A percentile compares a stretch with the other conserved stretches of the same genome.
phyloP scores from a whole-genome alignment of 1,140 invertebrate genomes.

The Bombus haemorrhoidalis region DNA sequence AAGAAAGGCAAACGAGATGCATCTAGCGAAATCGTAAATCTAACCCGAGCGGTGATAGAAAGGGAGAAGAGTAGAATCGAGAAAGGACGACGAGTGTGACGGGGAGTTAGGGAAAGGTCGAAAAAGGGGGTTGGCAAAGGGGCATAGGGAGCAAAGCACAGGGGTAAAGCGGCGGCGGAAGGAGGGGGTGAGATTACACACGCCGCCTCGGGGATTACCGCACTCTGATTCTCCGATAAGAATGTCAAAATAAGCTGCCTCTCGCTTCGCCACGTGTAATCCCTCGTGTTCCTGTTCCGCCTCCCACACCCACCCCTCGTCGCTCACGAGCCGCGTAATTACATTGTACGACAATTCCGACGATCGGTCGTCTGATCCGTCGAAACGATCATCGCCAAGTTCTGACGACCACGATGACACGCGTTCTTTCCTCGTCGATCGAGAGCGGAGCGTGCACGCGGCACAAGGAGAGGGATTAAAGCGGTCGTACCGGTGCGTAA shows the following conservation, averaged over 20 bases:
- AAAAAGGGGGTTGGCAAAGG: constrained; percentile 56
- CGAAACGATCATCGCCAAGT: constrained; percentile 34
- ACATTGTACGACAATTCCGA: constrained; percentile 72
- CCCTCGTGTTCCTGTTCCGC: constrained; percentile 31
- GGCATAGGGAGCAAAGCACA: constrained; percentile 46
- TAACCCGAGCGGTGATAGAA: not conserved
- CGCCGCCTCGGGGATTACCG: constrained; percentile 78
- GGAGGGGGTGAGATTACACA: constrained; percentile 73
- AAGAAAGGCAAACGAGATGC: constrained; percentile 54
- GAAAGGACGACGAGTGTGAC: constrained; percentile 17
- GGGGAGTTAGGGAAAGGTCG: constrained; percentile 56
- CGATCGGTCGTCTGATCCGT: constrained; percentile 41
- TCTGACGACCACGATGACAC: constrained; percentile 22
- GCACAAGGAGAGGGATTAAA: constrained; percentile 27
- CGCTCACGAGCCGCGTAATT: constrained; percentile 75
- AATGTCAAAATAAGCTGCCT: constrained; percentile 81
- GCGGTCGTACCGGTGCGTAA: constrained; percentile 30
- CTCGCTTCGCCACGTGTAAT: constrained; percentile 70
- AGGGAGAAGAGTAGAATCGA: not conserved
- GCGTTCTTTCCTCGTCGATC: not conserved
- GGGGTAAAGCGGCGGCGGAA: constrained; percentile 26
- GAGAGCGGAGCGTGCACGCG: not conserved
- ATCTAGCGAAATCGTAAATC: constrained; percentile 10
- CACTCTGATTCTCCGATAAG: constrained; percentile 80
- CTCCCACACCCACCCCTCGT: not conserved